Base-by-base conservation (phyloP, 2,888 invertebrate species). In the Trissoscelio sp. region DNA sequence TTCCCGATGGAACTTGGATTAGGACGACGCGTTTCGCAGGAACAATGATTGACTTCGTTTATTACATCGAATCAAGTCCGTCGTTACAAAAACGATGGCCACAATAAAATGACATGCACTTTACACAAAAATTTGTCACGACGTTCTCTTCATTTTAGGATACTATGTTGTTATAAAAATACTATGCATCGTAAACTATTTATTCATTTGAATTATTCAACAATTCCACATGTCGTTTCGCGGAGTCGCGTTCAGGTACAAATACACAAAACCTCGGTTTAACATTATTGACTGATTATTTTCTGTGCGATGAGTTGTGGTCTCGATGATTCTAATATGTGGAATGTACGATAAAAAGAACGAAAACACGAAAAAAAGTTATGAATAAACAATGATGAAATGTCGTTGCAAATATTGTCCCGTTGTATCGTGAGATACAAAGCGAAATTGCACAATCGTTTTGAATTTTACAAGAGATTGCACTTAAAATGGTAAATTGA, bases 201-300 rank as follows among this genome's bases (percentile, higher is more conserved):
- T n/a, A n/a, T 66, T 51, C 22, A 42, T 69, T 20, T 69, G 22
- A 62, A 39, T 58, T 12, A 57, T 79, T 72, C 16, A 64, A 79
- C 58, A 74, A 46, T 66, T 60, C 53, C 75, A 75, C 51, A 51
- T 51, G 37, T 64, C 31, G 37, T 58, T 48, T 57, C 31, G 48
- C 75, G 28, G 39, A 58, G 53, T 28, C 51, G 66, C 58, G 11
- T 62, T 79, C 78, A 79, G 78, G 78, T 79, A 79, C 78, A 70
- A 67, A 58, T 73, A 48, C 67, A 67, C 18, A 64, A 62, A 70
- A 44, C 22, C 60, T 69, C 28, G 11, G 20, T 62, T 60, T 46
- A 48, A 62, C n/a, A 11, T 9, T 67, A 69, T 62, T 44, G 37
- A 64, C 48, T 46, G 53, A 62, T 46, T 9, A 24, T 37, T n/a